These are phyloP conservation scores for Galagoides demidoff DNA, from an alignment of 2,797 vertebrate species.

Conservation along the genomic window DNA sequence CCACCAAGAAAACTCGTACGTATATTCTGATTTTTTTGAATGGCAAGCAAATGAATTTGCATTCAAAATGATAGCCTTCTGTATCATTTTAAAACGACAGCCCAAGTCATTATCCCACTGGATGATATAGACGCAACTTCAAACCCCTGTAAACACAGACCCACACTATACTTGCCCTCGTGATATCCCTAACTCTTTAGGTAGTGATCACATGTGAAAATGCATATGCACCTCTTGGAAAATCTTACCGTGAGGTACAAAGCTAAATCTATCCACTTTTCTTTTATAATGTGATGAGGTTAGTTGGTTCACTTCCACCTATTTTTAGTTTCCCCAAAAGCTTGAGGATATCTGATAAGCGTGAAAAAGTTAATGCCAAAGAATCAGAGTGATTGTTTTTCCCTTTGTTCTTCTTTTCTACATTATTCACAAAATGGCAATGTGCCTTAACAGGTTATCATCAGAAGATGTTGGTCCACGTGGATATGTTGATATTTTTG, in stretches of 20 bases:
- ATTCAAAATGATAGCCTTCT: background rate
- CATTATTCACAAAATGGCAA: slow-evolving; percentile 60
- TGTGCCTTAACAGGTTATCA: slow-evolving; percentile 12
- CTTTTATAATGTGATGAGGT: background rate
- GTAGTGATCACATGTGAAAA: background rate
- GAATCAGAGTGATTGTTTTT: background rate
- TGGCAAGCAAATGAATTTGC: background rate
- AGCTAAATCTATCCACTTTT: background rate
- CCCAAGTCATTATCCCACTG: background rate
- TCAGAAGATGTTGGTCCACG: background rate
- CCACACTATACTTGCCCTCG: background rate
- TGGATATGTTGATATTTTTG: background rate
- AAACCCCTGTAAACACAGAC: background rate
- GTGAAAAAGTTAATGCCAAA: slow-evolving; percentile 47
- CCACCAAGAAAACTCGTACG: slow-evolving; percentile 97
- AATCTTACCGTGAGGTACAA: background rate
- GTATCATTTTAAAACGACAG: background rate
- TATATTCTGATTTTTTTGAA: slow-evolving; percentile 57
- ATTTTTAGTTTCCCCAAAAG: background rate
- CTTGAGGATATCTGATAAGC: slow-evolving; percentile 36
- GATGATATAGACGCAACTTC: background rate
- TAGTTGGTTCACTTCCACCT: background rate
- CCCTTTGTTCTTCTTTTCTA: slow-evolving; percentile 56
- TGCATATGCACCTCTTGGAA: background rate
- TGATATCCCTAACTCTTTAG: background rate